Conservation (phyloP, 2,113 vertebrate genomes). For the Paratilapia polleni region DNA sequence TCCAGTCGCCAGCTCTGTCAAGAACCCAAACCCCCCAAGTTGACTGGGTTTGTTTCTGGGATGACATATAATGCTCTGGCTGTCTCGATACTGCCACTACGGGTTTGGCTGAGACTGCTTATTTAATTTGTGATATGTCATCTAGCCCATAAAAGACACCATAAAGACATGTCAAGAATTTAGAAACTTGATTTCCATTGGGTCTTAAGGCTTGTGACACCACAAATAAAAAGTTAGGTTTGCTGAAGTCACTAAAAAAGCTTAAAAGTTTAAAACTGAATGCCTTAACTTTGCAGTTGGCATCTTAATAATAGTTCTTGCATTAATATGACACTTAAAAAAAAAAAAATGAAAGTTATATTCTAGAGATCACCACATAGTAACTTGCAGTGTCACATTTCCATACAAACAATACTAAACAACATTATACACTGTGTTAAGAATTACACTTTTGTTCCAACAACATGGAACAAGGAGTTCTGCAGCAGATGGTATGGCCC, state of each 20-base stretch:
- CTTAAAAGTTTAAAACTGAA: not conserved
- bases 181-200: not conserved
- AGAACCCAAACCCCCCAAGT: not conserved
- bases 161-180: not conserved
- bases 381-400: not conserved
- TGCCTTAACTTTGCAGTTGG: not conserved
- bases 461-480: not conserved
- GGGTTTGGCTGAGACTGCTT: too few relatives aligned
- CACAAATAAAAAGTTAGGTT: not conserved
- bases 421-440: not conserved
- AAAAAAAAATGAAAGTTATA: not conserved
- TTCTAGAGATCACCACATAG: not conserved
- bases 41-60: not conserved
- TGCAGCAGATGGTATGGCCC: not conserved
- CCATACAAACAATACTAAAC: not conserved
- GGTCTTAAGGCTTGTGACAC: not conserved
- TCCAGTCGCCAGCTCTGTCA: not conserved
- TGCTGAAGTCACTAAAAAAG: not conserved
- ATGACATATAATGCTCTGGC: not conserved
- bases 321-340: not conserved
- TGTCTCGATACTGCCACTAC: not conserved
- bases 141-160: not conserved
- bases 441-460: not conserved
- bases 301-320: rapidly evolving
- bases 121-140: not conserved